phyloP scores from a whole-genome alignment of 2,797 vertebrate genomes.

The Ptychadena robeensis region DNA sequence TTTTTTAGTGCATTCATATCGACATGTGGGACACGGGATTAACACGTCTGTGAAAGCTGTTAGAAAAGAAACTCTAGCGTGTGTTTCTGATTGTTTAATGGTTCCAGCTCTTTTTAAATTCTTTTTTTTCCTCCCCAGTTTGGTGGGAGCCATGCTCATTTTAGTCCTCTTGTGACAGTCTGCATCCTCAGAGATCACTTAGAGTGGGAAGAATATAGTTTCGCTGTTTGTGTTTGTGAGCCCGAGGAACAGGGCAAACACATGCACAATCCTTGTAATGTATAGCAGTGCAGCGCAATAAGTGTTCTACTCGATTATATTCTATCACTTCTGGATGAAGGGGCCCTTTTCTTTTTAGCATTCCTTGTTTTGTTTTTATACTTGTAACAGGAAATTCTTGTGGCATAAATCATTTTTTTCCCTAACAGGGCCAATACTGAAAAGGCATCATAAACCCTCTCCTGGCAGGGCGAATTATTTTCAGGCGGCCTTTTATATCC shows the following conservation, averaged over 20 bases:
- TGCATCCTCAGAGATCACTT: constrained; percentile 52
- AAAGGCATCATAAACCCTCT: constrained; percentile 72
- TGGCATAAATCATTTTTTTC: constrained; percentile 70
- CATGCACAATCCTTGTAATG: constrained; percentile 66
- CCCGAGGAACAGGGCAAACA: constrained; percentile 35
- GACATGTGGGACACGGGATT: constrained; percentile 59
- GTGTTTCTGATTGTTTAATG: constrained; percentile 62
- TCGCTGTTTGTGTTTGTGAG: constrained; percentile 29
- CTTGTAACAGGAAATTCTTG: constrained; percentile 72
- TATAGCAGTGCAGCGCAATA: constrained; percentile 66
- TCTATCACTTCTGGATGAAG: constrained; percentile 68
- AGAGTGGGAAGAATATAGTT: constrained; percentile 6
- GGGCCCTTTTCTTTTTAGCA: constrained; percentile 67
- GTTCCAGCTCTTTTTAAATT: constrained; percentile 28
- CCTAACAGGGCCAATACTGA: constrained; percentile 66
- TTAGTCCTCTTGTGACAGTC: constrained; percentile 40
- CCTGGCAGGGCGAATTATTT: constrained; percentile 69
- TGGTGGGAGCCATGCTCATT: constrained; percentile 10
- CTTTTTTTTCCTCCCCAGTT: constrained; percentile 29
- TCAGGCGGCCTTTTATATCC: constrained; percentile 70
- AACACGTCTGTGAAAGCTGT: constrained; percentile 61
- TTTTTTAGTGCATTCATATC: constrained; percentile 46
- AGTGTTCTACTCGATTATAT: constrained; percentile 70
- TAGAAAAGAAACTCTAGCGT: constrained; percentile 58
- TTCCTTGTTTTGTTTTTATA: constrained; percentile 59